Percentiles rank a stretch among this genome's conserved stretches.
Evolutionary conservation across 2,888 invertebrate genomes (phyloP).

Genomic region (Xestia ashworthii): DNA sequence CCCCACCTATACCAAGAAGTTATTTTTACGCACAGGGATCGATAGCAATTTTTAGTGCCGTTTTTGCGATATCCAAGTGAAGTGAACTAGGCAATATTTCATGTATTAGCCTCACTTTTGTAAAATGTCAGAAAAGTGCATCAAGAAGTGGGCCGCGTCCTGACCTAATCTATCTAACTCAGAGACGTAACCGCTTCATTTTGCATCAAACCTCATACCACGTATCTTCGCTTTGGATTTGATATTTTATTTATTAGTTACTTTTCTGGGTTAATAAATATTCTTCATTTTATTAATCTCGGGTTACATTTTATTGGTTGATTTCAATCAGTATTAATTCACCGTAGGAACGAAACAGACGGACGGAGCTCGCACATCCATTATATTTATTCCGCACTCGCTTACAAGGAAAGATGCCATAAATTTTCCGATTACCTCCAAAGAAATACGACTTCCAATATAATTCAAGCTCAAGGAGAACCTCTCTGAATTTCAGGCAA

Average conservation of each 20-base stretch:
- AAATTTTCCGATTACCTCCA: slow-evolving; percentile 64
- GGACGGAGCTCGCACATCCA: slow-evolving; percentile 29
- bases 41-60: slow-evolving; percentile 4
- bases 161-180: background rate
- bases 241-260: background rate
- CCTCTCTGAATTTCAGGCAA: slow-evolving; percentile 55
- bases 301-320: background rate
- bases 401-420: slow-evolving; percentile 45
- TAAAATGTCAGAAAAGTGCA: background rate
- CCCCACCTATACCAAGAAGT: slow-evolving; percentile 5
- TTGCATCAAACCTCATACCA: no score
- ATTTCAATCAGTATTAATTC: slow-evolving; percentile 26
- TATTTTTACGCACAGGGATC: slow-evolving; percentile 10
- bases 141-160: background rate
- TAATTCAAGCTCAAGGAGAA: slow-evolving; percentile 58
- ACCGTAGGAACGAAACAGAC: slow-evolving; percentile 12
- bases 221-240: background rate
- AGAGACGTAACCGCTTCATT: background rate
- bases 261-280: background rate
- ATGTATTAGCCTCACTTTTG: background rate
- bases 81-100: background rate
- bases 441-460: slow-evolving; percentile 64
- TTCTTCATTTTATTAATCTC: background rate
- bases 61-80: background rate
- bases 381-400: slow-evolving; percentile 48